Evolutionary conservation across 2,113 vertebrate species (phyloP).

Genomic region (Talpa occidentalis): DNA sequence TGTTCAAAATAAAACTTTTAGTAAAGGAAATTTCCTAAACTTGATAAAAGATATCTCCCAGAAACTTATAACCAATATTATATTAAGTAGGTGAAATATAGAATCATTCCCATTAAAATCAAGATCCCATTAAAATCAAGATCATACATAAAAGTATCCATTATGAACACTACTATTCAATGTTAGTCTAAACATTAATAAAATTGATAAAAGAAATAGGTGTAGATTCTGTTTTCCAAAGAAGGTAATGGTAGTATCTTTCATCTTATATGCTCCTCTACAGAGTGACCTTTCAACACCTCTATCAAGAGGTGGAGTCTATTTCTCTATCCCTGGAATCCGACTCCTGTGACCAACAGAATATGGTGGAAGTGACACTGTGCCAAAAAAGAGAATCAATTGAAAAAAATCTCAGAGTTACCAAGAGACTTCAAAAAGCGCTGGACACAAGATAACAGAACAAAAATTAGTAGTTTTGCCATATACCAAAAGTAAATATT

Average conservation of each 20-base stretch:
- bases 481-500: background rate
- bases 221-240: background rate
- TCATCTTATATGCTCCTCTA: background rate
- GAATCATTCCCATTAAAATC: slow-evolving; percentile 15
- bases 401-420: background rate
- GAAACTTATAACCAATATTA: background rate
- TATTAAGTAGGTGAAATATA: background rate
- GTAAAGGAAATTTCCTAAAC: background rate
- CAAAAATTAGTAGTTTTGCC: slow-evolving; percentile 5
- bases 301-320: background rate
- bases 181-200: background rate
- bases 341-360: background rate
- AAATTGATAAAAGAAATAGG: background rate
- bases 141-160: background rate
- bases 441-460: background rate
- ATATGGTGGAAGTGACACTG: background rate
- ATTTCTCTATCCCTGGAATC: background rate
- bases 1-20: background rate
- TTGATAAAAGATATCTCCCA: background rate
- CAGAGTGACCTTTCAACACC: background rate
- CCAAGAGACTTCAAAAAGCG: background rate
- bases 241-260: background rate
- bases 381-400: background rate
- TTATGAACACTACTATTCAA: background rate
- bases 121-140: slow-evolving; percentile 3